Base-by-base conservation (phyloP, 2,888 invertebrate species). In the Teleiodes luculella region DNA sequence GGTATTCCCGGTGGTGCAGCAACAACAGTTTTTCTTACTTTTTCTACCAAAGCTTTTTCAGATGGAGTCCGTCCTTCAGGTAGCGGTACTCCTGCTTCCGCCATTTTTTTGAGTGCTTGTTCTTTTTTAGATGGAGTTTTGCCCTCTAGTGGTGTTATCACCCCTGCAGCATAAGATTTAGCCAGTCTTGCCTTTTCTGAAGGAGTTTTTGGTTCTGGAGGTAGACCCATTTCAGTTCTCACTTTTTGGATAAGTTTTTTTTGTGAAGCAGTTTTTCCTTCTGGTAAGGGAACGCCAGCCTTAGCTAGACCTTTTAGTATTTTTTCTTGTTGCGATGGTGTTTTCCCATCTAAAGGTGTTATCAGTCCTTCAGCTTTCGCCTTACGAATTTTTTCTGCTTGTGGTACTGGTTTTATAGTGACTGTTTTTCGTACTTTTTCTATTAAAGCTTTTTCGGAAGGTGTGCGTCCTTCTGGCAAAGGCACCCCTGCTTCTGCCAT, bases 121-220 rank as follows among this genome's bases (percentile, higher is more conserved):
- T 52, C 50, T 0, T 72, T 77, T 61, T 78, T 78, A 14, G 79
- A 78, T 13, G 61, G 7, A 0, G 78, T 73, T 54, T 58, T 67
- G 3, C 45, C 68, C 56, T 68, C 70, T 3, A 70, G 68, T 43
- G 78, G 56, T 3, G 76, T 56, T 62, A n/a, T n/a, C n/a, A n/a
- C n/a, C n/a, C n/a, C n/a, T n/a, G n/a, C n/a, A n/a, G n/a, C n/a
- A n/a, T n/a, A 0, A 43, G 36, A 67, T 58, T 65, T 63, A 13
- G 60, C 50, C 4, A 64, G 61, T 24, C 56, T 66, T 36, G 54
- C 53, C 57, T 59, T 67, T 16, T 58, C 57, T 0, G 73, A 73
- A 2, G 61, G 16, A 0, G 70, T 63, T 57, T 65, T 65, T 1
- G 59, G 65, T 57, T 69, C 62, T 43, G n/a, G 60, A 18, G 13